These are phyloP conservation scores for Plagodis dolabraria DNA, from an alignment of 2,888 invertebrate genomes.

Conservation along the genomic window DNA sequence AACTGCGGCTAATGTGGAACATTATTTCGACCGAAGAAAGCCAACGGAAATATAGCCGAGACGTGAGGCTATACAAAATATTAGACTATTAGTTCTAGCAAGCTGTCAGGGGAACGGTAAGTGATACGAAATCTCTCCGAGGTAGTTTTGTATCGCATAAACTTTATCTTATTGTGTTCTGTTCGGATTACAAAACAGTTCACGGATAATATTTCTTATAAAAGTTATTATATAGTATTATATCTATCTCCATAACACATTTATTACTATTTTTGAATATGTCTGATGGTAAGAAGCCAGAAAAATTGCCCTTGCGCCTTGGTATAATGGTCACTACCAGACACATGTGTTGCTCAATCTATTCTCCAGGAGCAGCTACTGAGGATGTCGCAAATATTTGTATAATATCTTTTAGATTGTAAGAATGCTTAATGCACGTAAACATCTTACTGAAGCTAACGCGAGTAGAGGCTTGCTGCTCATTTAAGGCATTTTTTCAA, in stretches of 20 bases:
- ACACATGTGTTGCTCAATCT: too few species aligned
- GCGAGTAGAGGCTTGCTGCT: too few species aligned
- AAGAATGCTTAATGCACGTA: too few species aligned
- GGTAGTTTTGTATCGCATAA: conserved; percentile 13
- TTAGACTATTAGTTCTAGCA: conserved; percentile 52
- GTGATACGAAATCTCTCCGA: conserved; percentile 22
- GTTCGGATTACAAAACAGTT: background rate
- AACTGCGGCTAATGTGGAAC: conserved; percentile 77
- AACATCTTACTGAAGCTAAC: too few species aligned
- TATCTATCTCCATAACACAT: background rate
- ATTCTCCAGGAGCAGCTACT: too few species aligned
- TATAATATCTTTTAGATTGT: background rate
- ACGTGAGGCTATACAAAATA: conserved; percentile 72
- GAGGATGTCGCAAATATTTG: too few species aligned
- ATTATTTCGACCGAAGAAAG: conserved; percentile 77
- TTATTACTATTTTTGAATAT: background rate
- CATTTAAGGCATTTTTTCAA: too few species aligned
- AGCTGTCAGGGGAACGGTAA: conserved; percentile 28
- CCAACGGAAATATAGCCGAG: conserved; percentile 66
- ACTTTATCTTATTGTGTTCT: conserved; percentile 3
- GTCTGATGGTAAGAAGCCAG: too few species aligned
- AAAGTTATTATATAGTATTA: background rate
- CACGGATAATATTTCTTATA: background rate
- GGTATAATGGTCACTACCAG: too few species aligned
- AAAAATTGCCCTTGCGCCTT: too few species aligned